Evolutionary conservation across 2,797 vertebrate species (phyloP), one percentile per base, ranked within the genome.

Genomic region (Syngnathus rostellatus): DNA sequence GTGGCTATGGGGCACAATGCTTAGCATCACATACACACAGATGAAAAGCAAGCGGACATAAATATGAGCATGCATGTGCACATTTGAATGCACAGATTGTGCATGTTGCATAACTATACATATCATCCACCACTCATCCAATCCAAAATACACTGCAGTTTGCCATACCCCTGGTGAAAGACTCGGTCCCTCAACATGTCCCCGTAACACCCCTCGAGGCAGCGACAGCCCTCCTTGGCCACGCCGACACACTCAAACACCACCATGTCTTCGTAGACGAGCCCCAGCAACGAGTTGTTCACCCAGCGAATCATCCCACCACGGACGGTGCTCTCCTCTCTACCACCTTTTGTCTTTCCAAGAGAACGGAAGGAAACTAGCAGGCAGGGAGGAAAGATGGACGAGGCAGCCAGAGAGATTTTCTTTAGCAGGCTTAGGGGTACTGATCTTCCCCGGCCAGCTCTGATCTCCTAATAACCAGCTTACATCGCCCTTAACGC

Each of bases 391-490:
- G 70, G 64, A 50, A 64, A 74, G 70, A 77, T 67, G 66, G 75
- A 58, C 69, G 72, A 62, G 74, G 71, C 75, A 70, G 72, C 78
- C 74, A 64, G 78, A 75, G 81, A 81, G 86, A 84, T 87, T 88
- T 86, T 79, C 81, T 79, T 74, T 39, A 82, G 85, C 71, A 84
- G 87, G 87, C 83, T 90, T 85, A 88, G 66, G 66, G 83, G 78
- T 75, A 81, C 85, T 90, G 86, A 89, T 90, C 89, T 88, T 82
- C 77, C 81, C 65, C 53, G 76, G 80, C 78, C 76, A 79, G 80
- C 84, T 80, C 79, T 89, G 88, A 89, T 89, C 88, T 86, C 85
- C 87, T 88, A 88, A 89, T 88, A 87, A 90, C 83, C 76, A 78
- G 83, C 82, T 90, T 89, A 90, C 72, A 66, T 68, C 55, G 59